Evolutionary conservation across 2,888 invertebrate species (phyloP).

Genomic region (Caenorhabditis sulstoni): DNA sequence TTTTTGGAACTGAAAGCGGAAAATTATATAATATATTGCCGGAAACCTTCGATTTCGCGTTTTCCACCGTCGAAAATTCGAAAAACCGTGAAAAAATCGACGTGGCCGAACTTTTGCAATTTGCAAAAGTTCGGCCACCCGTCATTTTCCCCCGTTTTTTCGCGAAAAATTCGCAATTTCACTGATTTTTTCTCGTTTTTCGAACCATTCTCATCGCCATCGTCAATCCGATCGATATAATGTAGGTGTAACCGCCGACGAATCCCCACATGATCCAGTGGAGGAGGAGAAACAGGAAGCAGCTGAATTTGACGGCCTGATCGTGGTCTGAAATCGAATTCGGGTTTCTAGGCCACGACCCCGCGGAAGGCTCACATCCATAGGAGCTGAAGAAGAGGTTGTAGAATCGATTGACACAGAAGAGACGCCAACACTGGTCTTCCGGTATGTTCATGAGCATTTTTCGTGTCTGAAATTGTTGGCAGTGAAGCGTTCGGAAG

Average conservation of each 20-base stretch:
- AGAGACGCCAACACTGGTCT: conserved; percentile 29
- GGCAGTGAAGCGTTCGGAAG: neutral
- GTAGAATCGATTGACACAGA: conserved; percentile 24
- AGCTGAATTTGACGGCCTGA: conserved; percentile 21
- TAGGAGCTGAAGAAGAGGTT: conserved; percentile 7
- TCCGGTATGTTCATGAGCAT: conserved; percentile 20
- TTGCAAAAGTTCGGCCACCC: neutral
- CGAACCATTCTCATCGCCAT: conserved; percentile 45
- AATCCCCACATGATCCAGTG: conserved; percentile 52
- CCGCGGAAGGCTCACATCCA: conserved; percentile 12
- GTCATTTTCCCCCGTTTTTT: no score
- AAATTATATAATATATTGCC: no score
- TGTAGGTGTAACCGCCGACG: conserved; percentile 22
- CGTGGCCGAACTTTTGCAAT: neutral
- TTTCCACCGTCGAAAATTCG: no score
- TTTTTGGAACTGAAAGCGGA: conserved; percentile 47
- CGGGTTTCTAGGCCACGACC: neutral
- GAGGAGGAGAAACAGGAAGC: conserved; percentile 22
- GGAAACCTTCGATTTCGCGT: no score
- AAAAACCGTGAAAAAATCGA: no score
- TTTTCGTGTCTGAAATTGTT: conserved; percentile 6
- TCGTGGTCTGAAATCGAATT: conserved; percentile 17
- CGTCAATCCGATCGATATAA: conserved; percentile 38
- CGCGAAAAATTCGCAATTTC: no score
- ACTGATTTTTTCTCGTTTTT: no score